Evolutionary conservation across 2,888 invertebrate genomes (phyloP), one percentile per base, ranked within the genome.

Genomic region (Apamea epomidion): DNA sequence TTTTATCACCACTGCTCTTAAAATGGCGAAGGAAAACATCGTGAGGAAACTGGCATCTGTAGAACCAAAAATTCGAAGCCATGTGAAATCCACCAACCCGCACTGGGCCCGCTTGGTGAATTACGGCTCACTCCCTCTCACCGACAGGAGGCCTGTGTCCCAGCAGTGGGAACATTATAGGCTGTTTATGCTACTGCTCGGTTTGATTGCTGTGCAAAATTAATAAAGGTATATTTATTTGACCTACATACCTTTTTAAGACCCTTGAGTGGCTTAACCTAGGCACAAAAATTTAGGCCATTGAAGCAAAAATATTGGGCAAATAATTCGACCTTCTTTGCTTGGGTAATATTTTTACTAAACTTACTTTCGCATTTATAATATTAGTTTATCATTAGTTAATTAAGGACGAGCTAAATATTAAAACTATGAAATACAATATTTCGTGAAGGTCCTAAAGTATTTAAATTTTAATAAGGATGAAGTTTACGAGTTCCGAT

Each of bases 391-490:
- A 51, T 51, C 51, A 51, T 18, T 18, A 25, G 8, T 58, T 10
- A 58, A 58, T 58, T n/a, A 7, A 58, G 37, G 32, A 54, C 12
- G 8, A 45, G 2, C 12, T 37, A 16, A 25, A 68, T 58, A 58
- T 37, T 21, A 25, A 64, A 37, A 29, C 6, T n/a, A 42, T 42
- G 25, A 18, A 48, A 25, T 60, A 64, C 29, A 64, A 54, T 60
- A 51, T 70, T 29, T 45, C 8, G 25, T 58, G 10, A 29, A 51
- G 48, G 54, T 70, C 45, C 60, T 21, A 10, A 25, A 64, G 54
- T 73, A n/a, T 84, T 81, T 81, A 76, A 88, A 88, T 80, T 82
- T 75, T 76, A 86, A 82, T 83, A 80, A 83, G 74, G 74, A 80
- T 74, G 37, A 76, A 73, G 68, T 86, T 87, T 84, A 88, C 81